Evolutionary conservation across 2,888 invertebrate genomes (phyloP).

Genomic region (Drosophila neutralis): DNA sequence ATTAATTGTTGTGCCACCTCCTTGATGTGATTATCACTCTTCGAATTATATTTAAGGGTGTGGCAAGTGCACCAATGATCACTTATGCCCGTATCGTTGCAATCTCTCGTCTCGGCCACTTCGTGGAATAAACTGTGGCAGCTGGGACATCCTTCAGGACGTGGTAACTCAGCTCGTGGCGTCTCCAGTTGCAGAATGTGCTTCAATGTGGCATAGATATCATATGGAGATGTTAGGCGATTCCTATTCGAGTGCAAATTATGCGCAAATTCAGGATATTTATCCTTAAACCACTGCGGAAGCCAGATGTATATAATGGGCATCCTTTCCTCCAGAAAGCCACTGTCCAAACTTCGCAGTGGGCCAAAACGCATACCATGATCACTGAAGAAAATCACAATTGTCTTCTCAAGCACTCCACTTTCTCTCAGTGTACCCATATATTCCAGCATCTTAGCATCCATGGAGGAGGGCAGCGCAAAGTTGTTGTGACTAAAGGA

Average conservation of each 20-base stretch:
- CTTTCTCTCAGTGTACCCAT: slow-evolving; percentile 86
- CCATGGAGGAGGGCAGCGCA: slow-evolving; percentile 88
- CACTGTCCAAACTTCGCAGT: slow-evolving; percentile 87
- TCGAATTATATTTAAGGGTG: not conserved
- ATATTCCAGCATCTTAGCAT: slow-evolving; percentile 87
- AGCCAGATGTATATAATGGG: slow-evolving; percentile 90
- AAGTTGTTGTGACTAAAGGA: slow-evolving; percentile 90
- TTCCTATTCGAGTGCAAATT: slow-evolving; percentile 87
- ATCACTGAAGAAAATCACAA: slow-evolving; percentile 91
- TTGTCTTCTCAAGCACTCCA: slow-evolving; percentile 87
- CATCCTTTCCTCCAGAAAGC: slow-evolving; percentile 91
- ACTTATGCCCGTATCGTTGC: slow-evolving; percentile 88
- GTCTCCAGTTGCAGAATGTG: slow-evolving; percentile 57
- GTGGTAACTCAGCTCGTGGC: slow-evolving; percentile 29
- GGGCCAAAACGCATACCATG: slow-evolving; percentile 91
- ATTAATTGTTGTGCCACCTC: slow-evolving; percentile 51
- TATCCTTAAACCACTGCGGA: slow-evolving; percentile 87
- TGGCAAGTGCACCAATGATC: slow-evolving; percentile 91
- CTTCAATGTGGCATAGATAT: slow-evolving; percentile 54
- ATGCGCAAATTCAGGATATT: slow-evolving; percentile 86
- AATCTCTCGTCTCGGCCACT: slow-evolving; percentile 87
- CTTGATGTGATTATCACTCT: slow-evolving; percentile 6
- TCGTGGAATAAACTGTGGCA: slow-evolving; percentile 89
- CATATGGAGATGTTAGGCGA: slow-evolving; percentile 85
- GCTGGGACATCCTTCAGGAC: slow-evolving; percentile 86